These are phyloP conservation scores for Gymnogyps californianus DNA, from an alignment of 2,113 vertebrate species.

Conservation along the genomic window DNA sequence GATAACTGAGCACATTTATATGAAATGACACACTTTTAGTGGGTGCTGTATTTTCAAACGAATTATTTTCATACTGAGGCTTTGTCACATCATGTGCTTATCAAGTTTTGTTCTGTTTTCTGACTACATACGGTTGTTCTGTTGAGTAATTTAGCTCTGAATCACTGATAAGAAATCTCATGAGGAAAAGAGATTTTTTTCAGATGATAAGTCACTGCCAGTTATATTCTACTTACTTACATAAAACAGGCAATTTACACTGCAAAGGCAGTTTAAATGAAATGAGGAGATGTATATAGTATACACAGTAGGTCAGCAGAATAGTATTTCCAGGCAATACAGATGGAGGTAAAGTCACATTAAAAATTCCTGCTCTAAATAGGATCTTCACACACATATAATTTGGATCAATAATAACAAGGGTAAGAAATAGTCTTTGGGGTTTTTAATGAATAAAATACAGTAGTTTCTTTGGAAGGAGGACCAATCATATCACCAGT, in stretches of 20 bases:
- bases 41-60: background rate
- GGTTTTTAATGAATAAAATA: background rate
- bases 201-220: background rate
- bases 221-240: background rate
- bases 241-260: background rate
- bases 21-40: background rate
- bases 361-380: background rate
- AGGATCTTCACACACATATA: background rate
- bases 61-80: background rate
- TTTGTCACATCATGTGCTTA: background rate
- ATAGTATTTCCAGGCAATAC: background rate
- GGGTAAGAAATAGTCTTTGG: background rate
- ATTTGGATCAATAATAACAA: background rate
- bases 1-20: background rate
- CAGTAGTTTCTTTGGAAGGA: background rate
- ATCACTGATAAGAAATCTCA: background rate
- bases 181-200: background rate
- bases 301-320: background rate
- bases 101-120: background rate
- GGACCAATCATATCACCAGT: background rate
- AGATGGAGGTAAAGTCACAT: background rate
- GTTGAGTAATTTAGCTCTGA: background rate
- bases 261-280: background rate
- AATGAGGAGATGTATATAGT: background rate
- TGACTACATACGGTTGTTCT: background rate